phyloP scores from a whole-genome alignment of 2,888 invertebrate genomes.

The Anagyrus pseudococci region DNA sequence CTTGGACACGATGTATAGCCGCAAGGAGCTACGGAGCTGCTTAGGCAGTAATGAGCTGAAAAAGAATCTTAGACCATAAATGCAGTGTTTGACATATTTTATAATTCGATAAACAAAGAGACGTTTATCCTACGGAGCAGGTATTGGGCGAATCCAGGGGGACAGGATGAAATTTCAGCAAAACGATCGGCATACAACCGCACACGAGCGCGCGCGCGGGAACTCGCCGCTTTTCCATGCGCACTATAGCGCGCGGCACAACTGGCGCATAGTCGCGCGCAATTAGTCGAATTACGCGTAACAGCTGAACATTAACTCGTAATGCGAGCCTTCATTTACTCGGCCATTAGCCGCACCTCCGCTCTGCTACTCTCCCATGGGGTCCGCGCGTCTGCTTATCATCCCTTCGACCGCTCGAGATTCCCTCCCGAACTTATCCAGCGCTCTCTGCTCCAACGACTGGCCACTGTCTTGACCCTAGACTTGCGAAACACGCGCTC shows the following conservation, averaged over 20 bases:
- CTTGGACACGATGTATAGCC: no score
- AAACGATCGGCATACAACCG: no score
- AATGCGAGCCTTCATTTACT: slow-evolving; percentile 61
- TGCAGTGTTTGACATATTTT: no score
- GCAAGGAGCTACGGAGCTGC: no score
- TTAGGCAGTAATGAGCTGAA: no score
- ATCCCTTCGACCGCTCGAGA: slow-evolving; percentile 47
- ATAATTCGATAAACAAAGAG: no score
- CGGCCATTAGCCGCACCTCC: slow-evolving; percentile 53
- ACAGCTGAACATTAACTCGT: slow-evolving; percentile 61
- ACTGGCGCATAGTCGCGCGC: slow-evolving; percentile 51
- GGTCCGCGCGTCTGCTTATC: slow-evolving; percentile 41
- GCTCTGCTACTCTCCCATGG: slow-evolving; percentile 41
- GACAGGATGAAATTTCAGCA: no score
- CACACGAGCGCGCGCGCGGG: no score
- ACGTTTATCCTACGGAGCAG: no score
- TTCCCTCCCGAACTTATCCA: slow-evolving; percentile 31
- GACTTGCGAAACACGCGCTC: slow-evolving; percentile 20
- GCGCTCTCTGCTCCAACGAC: slow-evolving; percentile 1
- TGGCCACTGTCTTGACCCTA: background rate
- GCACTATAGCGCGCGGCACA: slow-evolving; percentile 40
- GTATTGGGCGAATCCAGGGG: no score
- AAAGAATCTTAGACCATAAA: no score
- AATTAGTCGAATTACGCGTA: slow-evolving; percentile 60
- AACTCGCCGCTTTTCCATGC: no score